Conservation (phyloP, 2,113 vertebrate species). For the Sigmodon hispidus region DNA sequence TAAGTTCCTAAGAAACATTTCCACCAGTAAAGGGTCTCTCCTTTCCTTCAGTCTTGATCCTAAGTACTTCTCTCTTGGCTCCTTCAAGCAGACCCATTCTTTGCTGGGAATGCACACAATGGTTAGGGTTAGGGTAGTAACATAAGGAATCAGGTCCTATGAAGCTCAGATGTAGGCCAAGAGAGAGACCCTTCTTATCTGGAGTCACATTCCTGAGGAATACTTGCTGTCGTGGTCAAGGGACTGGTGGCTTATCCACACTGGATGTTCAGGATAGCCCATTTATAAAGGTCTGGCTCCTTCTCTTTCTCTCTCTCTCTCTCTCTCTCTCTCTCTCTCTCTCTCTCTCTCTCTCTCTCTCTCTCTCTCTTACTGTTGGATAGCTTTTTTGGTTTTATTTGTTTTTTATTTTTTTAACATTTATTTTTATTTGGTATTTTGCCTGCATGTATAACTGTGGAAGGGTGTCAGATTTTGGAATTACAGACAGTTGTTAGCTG, state of each 20-base stretch:
- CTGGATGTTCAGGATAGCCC: background rate
- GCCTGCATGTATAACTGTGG: too few relatives aligned
- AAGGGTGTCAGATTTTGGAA: too few relatives aligned
- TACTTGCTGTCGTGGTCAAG: background rate
- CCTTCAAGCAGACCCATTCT: background rate
- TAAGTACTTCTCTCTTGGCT: background rate
- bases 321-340: too few relatives aligned
- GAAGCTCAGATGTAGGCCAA: background rate
- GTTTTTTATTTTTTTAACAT: background rate
- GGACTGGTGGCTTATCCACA: background rate
- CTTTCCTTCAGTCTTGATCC: conserved; percentile 11
- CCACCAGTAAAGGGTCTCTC: background rate
- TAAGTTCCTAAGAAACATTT: background rate
- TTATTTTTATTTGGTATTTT: too few relatives aligned
- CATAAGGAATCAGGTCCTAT: background rate
- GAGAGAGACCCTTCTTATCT: background rate
- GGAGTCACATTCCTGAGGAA: background rate
- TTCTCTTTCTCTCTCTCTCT: too few relatives aligned
- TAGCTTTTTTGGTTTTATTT: too few relatives aligned
- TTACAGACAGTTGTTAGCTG: too few relatives aligned
- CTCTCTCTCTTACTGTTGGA: background rate
- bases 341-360: too few relatives aligned
- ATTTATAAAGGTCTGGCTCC: background rate
- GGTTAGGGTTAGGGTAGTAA: background rate
- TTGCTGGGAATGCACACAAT: background rate